A percentile compares a stretch with the other conserved stretches of the same genome.
Evolutionary conservation across 2,113 vertebrate genomes (phyloP).

Genomic region (Anas platyrhynchos): DNA sequence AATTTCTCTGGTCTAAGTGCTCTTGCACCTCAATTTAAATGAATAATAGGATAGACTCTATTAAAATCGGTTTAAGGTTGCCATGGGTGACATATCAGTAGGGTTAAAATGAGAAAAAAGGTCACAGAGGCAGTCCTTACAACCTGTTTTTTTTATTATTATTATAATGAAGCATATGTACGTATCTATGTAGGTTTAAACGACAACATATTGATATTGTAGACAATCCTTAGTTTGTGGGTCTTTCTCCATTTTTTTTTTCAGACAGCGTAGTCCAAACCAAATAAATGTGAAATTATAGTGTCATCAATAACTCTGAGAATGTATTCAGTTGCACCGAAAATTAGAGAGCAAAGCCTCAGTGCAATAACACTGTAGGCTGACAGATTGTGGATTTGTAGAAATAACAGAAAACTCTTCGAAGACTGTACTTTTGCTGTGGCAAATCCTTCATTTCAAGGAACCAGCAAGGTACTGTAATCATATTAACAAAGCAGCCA

Average conservation of each 20-base stretch:
- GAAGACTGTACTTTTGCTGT: conserved; percentile 54
- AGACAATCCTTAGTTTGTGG: conserved; percentile 72
- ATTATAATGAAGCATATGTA: conserved; percentile 82
- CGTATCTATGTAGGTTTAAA: conserved; percentile 74
- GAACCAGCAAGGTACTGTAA: conserved; percentile 73
- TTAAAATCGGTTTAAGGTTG: conserved; percentile 90
- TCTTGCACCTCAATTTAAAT: conserved; percentile 91
- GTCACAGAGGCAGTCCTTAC: conserved; percentile 85
- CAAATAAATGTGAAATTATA: conserved; percentile 78
- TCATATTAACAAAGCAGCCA: conserved; percentile 74
- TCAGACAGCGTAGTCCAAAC: conserved; percentile 17
- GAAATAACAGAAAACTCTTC: conserved; percentile 77
- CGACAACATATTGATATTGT: conserved; percentile 79
- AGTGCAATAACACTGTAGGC: conserved; percentile 66
- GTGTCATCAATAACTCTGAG: conserved; percentile 74
- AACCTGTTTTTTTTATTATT: conserved; percentile 81
- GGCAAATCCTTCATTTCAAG: conserved; percentile 72
- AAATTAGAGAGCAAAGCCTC: conserved; percentile 78
- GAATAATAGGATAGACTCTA: conserved; percentile 90
- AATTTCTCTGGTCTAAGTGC: conserved; percentile 89
- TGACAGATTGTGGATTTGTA: conserved; percentile 80
- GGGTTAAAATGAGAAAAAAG: conserved; percentile 88
- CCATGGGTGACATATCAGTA: conserved; percentile 89
- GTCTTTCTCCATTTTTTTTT: conserved; percentile 14
- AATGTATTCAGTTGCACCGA: conserved; percentile 74